Evolutionary conservation across 2,888 invertebrate species (phyloP), one percentile per base, ranked within the genome.

Genomic region (Drosophila paranaensis): DNA sequence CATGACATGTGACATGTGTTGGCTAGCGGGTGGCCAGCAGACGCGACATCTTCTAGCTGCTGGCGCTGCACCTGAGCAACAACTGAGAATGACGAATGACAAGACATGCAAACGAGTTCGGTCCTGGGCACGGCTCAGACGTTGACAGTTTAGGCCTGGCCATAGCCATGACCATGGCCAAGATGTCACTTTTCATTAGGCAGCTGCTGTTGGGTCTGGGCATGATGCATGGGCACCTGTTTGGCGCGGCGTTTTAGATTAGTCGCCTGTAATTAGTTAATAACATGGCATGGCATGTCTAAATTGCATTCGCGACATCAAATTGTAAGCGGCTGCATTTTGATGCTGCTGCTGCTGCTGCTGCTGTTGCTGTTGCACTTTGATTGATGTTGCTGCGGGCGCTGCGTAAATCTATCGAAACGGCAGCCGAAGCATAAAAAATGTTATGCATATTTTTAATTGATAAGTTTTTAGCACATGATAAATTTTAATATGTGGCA

Each of bases 401-500:
- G 75, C 70, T 58, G 60, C 63, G 70, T 63, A 58, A 71, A 57
- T 57, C 64, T 60, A 39, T 42, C 65, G 50, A 65, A 63, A 48
- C 64, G 56, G 25, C 74, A 67, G 45, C 63, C 30, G 20, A 73
- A 51, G 79, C 74, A 68, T 51, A 67, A 65, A 73, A 83, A 81
- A 82, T 87, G 81, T 86, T 88, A 91, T 91, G 90, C 91, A 91
- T 87, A 82, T 81, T 84, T 90, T 91, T 91, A 91, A 91, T 91
- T 91, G 91, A 91, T 91, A 91, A 90, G 90, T 90, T 91, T 91
- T 91, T 91, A 91, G 85, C 91, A 91, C 91, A 91, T 91, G 90
- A 91, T 91, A 91, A 91, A 91, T 91, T 91, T 90, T 88, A 82
- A 82, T 86, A 82, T 81, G 74, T 81, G 78, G 64, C 74, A 75